Percentiles rank a stretch among this genome's conserved stretches.
These are phyloP conservation scores for Vanessa atalanta DNA, from an alignment of 1,140 invertebrate genomes.

Conservation along the genomic window DNA sequence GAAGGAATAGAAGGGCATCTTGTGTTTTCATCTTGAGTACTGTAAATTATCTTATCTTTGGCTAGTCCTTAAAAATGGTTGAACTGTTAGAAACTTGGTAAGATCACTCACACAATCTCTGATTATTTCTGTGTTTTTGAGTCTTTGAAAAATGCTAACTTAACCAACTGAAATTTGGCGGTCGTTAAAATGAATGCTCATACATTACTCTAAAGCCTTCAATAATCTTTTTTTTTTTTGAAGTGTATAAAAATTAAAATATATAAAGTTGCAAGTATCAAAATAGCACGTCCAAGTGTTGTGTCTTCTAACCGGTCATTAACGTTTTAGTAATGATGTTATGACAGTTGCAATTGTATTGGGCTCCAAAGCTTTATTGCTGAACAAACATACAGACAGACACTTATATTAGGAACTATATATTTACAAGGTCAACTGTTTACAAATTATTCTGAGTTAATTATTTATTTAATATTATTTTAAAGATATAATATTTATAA, in stretches of 20 bases:
- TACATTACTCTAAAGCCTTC: not conserved
- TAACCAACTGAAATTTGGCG: no score
- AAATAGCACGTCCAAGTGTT: constrained; percentile 10
- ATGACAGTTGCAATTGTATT: constrained; percentile 40
- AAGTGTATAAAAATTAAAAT: not conserved
- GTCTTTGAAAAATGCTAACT: no score
- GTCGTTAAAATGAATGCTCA: no score
- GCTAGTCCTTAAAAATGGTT: no score
- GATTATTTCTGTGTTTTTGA: no score
- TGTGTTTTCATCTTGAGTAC: no score
- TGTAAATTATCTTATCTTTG: no score
- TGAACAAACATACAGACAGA: constrained; percentile 27
- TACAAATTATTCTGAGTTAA: not conserved
- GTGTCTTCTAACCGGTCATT: constrained; percentile 25
- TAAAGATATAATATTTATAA: no score
- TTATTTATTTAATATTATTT: no score
- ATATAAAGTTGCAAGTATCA: constrained; percentile 3
- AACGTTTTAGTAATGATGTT: constrained; percentile 42
- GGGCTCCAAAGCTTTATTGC: constrained; percentile 28
- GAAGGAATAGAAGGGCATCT: no score
- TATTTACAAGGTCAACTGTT: constrained; percentile 16
- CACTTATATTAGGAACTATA: constrained; percentile 8
- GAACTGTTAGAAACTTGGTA: no score
- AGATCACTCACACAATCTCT: no score
- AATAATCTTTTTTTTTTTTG: not conserved